Evolutionary conservation across 2,888 invertebrate genomes (phyloP), one percentile per base, ranked within the genome.

Genomic region (Drosophila setosimentum): DNA sequence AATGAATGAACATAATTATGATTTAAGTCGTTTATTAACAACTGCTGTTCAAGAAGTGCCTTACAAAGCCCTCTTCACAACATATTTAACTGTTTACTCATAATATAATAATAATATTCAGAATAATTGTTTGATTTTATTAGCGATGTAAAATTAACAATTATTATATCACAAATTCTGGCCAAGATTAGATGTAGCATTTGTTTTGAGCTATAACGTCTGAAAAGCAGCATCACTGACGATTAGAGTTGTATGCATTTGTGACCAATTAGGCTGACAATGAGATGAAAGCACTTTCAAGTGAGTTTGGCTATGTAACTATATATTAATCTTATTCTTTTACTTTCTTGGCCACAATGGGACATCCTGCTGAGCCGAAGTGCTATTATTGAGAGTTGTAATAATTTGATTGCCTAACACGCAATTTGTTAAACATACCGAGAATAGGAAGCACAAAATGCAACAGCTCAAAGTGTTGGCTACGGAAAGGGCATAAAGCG

Each of bases 351-450:
- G 42, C 40, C 60, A 49, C 35, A 58, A 35, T 55, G 32, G 3
- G 29, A 13, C 27, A 24, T 54, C 70, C 70, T 63, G 76, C 65
- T 69, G 72, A 29, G 42, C 42, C n/a, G 16, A 49, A 55, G 10
- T 64, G 70, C 67, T 72, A 73, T 80, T 68, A 72, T 73, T 67
- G 54, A 51, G 60, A 71, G 61, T 58, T 71, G 64, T 68, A 73
- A 63, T 72, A 60, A 71, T 76, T 77, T 76, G 68, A 73, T 80
- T 73, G 72, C 61, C 59, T 45, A 61, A 68, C 55, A 62, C n/a
- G 2, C 67, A 84, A 86, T 78, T 87, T 83, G 83, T 79, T 72
- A 51, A 71, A 72, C 72, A 72, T 37, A 48, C 55, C 35, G 40
- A 53, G 62, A 40, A 49, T 49, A 45, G 45, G 7, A 24, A 63